phyloP scores from a whole-genome alignment of 2,888 invertebrate genomes.

The Polymixis lichenea region DNA sequence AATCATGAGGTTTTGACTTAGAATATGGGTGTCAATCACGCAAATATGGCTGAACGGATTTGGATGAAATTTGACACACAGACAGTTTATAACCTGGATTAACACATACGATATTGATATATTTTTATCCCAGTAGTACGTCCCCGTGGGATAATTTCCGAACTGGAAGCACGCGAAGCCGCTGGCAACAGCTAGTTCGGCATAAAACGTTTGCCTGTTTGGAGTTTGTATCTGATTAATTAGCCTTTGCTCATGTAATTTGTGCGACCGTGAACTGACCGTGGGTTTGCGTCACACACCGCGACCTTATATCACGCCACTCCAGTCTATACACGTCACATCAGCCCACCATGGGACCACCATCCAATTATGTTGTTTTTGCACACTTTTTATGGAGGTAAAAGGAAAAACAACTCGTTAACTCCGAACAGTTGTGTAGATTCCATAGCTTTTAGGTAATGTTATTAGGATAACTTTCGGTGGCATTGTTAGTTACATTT shows the following conservation, averaged over 20 bases:
- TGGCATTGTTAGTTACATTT: background rate
- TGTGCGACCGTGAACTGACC: slow-evolving; percentile 65
- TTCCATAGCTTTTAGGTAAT: background rate
- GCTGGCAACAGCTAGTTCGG: too few relatives aligned
- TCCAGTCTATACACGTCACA: slow-evolving; percentile 30
- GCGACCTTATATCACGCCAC: slow-evolving; percentile 59
- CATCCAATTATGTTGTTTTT: slow-evolving; percentile 44
- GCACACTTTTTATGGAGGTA: background rate
- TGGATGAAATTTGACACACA: too few relatives aligned
- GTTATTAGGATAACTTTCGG: background rate
- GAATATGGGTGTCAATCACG: too few relatives aligned
- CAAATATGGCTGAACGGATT: too few relatives aligned
- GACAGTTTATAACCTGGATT: too few relatives aligned
- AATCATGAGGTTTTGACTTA: too few relatives aligned
- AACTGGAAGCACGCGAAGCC: too few relatives aligned
- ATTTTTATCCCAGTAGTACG: too few relatives aligned
- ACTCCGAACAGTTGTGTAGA: background rate
- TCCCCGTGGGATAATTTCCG: too few relatives aligned
- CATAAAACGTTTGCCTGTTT: slow-evolving; percentile 11
- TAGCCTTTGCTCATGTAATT: slow-evolving; percentile 43
- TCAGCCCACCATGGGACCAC: slow-evolving; percentile 50
- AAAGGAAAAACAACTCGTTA: slow-evolving; percentile 36
- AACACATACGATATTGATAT: too few relatives aligned
- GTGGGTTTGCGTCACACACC: slow-evolving; percentile 52
- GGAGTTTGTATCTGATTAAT: slow-evolving; percentile 38